phyloP scores from a whole-genome alignment of 2,113 vertebrate genomes.

The Anser cygnoides region DNA sequence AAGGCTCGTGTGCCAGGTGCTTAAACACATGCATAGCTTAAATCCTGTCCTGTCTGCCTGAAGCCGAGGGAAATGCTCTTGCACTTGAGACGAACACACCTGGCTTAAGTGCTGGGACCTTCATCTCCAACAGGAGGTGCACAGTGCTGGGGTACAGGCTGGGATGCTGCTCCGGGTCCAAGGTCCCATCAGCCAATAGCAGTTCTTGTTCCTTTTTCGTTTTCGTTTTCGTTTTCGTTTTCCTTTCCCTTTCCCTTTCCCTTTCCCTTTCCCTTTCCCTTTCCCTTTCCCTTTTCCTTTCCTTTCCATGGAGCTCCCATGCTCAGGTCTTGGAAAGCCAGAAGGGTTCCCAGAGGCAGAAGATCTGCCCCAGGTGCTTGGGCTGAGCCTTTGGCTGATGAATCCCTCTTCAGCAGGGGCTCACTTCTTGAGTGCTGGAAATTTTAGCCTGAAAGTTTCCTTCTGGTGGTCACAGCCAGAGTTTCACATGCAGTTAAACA shows the following conservation, averaged over 20 bases:
- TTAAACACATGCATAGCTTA: conserved; percentile 51
- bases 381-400: background rate
- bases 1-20: background rate
- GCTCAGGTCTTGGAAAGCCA: background rate
- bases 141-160: background rate
- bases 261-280: no score
- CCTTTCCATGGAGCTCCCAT: background rate
- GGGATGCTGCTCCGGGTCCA: background rate
- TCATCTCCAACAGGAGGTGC: background rate
- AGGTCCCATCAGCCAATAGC: background rate
- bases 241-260: background rate
- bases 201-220: background rate
- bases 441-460: background rate
- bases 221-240: background rate
- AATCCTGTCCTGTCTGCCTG: background rate
- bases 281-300: background rate
- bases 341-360: background rate
- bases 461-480: background rate
- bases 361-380: background rate
- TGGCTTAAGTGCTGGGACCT: background rate
- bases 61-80: background rate
- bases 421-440: background rate
- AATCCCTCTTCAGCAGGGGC: background rate
- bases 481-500: background rate
- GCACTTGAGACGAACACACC: background rate